phyloP scores from a whole-genome alignment of 2,113 vertebrate species.

The Sylvia atricapilla region DNA sequence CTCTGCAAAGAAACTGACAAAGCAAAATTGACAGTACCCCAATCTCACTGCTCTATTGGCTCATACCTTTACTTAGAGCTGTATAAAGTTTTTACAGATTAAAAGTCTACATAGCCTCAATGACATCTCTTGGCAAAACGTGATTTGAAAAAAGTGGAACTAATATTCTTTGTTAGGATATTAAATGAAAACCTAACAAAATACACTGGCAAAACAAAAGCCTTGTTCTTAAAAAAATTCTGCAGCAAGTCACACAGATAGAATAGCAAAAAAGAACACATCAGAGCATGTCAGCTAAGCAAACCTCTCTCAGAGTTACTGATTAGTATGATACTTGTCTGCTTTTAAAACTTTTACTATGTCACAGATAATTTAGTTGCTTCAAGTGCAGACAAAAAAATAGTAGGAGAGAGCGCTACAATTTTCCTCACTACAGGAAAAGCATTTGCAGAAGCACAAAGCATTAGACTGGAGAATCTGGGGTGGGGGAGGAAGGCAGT shows the following conservation, averaged over 20 bases:
- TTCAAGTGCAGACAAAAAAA: background rate
- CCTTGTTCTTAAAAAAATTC: background rate
- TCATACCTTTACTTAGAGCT: background rate
- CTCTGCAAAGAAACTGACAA: background rate
- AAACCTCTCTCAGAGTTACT: background rate
- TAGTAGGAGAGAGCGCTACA: background rate
- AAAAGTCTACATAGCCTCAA: background rate
- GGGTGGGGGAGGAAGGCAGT: background rate
- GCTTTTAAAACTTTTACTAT: background rate
- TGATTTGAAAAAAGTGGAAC: background rate
- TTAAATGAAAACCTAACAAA: background rate
- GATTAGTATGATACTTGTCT: background rate
- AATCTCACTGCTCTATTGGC: background rate
- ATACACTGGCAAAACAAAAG: background rate
- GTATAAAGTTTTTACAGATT: background rate
- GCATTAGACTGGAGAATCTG: background rate
- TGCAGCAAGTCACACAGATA: background rate
- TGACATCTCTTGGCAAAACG: background rate
- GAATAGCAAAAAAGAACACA: background rate
- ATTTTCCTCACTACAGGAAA: background rate
- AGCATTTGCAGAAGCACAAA: background rate
- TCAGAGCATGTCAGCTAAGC: background rate
- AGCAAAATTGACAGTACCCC: background rate
- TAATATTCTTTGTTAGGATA: background rate
- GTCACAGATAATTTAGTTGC: background rate